These are phyloP conservation scores for Lepus americanus DNA, from an alignment of 2,113 vertebrate genomes.

Conservation along the genomic window DNA sequence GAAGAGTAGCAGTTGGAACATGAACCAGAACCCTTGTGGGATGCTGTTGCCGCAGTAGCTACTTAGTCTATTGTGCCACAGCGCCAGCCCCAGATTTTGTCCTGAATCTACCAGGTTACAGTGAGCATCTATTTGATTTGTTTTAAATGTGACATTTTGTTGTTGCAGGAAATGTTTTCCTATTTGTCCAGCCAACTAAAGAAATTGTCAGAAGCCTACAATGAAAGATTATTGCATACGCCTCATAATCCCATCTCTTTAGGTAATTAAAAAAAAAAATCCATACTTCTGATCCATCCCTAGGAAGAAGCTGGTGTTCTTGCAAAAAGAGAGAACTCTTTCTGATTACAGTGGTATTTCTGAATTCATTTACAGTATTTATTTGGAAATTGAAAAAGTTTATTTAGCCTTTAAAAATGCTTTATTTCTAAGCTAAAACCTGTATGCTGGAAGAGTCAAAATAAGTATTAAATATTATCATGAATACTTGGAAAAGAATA, in stretches of 20 bases:
- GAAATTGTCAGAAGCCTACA: conserved; percentile 91
- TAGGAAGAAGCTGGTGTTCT: conserved; percentile 42
- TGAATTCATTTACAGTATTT: conserved; percentile 50
- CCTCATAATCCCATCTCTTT: conserved; percentile 97
- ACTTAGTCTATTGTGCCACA: no score
- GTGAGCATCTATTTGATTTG: conserved; percentile 51
- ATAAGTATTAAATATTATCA: conserved; percentile 11
- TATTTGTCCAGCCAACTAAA: conserved; percentile 94
- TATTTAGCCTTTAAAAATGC: conserved; percentile 57
- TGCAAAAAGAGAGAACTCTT: conserved; percentile 43
- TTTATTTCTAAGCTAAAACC: conserved; percentile 60
- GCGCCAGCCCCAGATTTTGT: background rate
- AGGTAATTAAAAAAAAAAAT: conserved; percentile 87
- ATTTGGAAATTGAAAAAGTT: conserved; percentile 62
- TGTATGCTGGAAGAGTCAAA: conserved; percentile 46
- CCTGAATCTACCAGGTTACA: conserved; percentile 2
- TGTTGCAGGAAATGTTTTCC: conserved; percentile 94
- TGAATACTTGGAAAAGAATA: conserved; percentile 1
- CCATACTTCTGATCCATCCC: conserved; percentile 24
- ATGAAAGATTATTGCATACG: conserved; percentile 94
- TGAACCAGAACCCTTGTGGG: no score
- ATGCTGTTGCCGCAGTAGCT: no score
- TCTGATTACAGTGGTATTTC: conserved; percentile 43
- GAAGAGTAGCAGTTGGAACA: no score
- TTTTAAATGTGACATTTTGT: conserved; percentile 69